phyloP scores from a whole-genome alignment of 2,888 invertebrate genomes.

The Cantharis nigra region DNA sequence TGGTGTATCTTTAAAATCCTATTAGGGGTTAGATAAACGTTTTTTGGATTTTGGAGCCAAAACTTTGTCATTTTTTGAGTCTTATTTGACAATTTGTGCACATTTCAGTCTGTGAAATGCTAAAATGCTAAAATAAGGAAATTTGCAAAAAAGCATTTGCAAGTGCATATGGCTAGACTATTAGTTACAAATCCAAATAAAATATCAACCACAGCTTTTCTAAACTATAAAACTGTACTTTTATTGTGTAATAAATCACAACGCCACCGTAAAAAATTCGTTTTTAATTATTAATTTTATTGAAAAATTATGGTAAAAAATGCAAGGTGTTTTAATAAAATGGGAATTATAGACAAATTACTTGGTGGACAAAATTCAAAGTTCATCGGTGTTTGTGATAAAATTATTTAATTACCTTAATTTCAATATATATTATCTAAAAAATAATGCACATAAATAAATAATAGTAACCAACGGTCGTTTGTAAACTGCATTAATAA shows the following conservation, averaged over 20 bases:
- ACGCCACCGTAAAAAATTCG: neutral
- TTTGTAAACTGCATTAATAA: constrained; percentile 25
- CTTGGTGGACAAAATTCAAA: neutral
- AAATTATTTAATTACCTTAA: neutral
- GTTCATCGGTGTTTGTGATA: neutral
- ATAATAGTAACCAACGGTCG: constrained; percentile 24
- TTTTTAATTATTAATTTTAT: neutral
- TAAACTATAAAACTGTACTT: neutral
- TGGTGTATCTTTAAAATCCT: too few relatives aligned
- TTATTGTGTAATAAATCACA: neutral
- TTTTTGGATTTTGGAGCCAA: too few relatives aligned
- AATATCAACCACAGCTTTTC: too few relatives aligned
- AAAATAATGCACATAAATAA: neutral
- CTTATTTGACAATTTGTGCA: too few relatives aligned
- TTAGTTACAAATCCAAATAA: too few relatives aligned
- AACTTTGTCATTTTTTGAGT: too few relatives aligned
- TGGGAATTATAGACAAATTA: neutral
- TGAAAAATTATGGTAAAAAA: neutral
- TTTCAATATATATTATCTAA: neutral
- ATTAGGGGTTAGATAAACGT: too few relatives aligned
- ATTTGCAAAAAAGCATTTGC: too few relatives aligned
- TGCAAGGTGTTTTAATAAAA: neutral
- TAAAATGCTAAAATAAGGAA: too few relatives aligned
- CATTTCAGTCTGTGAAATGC: too few relatives aligned
- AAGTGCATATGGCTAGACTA: too few relatives aligned